These are phyloP conservation scores for Ethmia dodecea DNA, from an alignment of 2,888 invertebrate genomes.

Conservation along the genomic window DNA sequence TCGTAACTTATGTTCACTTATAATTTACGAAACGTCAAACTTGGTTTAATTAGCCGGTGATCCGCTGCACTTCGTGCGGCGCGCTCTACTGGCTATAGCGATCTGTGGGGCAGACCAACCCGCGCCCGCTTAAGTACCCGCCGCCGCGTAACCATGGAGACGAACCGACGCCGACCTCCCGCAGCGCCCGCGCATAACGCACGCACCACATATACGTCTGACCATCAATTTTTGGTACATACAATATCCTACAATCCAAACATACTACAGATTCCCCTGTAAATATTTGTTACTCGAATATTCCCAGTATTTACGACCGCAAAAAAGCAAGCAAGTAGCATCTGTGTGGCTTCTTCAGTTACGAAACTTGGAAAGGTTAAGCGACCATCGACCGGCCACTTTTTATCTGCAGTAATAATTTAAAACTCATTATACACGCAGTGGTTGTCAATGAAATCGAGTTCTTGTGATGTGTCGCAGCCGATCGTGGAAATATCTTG, in stretches of 20 bases:
- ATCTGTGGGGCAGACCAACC: conserved; percentile 44
- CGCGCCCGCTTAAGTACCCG: conserved; percentile 54
- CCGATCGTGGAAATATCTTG: conserved; percentile 72
- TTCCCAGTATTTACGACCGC: conserved; percentile 18
- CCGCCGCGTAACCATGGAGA: conserved; percentile 60
- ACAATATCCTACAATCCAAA: neutral
- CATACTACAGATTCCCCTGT: conserved; percentile 8
- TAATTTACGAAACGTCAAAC: conserved; percentile 74
- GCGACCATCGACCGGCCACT: conserved; percentile 49
- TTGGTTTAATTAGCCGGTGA: conserved; percentile 49
- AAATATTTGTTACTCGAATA: conserved; percentile 13
- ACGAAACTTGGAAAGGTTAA: conserved; percentile 64
- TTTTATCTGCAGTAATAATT: conserved; percentile 74
- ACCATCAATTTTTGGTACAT: too few species aligned
- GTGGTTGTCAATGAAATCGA: conserved; percentile 72
- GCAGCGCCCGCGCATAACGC: conserved; percentile 35
- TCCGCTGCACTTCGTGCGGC: conserved; percentile 72
- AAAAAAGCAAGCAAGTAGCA: conserved; percentile 20
- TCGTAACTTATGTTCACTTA: conserved; percentile 68
- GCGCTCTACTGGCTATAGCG: conserved; percentile 67
- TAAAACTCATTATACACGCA: conserved; percentile 73
- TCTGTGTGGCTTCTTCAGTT: conserved; percentile 45
- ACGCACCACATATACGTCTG: too few species aligned
- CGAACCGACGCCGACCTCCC: conserved; percentile 56
- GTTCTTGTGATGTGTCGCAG: conserved; percentile 72